Percentiles rank a stretch among this genome's conserved stretches.
phyloP scores from a whole-genome alignment of 2,113 vertebrate genomes.

The Argyrosomus japonicus region DNA sequence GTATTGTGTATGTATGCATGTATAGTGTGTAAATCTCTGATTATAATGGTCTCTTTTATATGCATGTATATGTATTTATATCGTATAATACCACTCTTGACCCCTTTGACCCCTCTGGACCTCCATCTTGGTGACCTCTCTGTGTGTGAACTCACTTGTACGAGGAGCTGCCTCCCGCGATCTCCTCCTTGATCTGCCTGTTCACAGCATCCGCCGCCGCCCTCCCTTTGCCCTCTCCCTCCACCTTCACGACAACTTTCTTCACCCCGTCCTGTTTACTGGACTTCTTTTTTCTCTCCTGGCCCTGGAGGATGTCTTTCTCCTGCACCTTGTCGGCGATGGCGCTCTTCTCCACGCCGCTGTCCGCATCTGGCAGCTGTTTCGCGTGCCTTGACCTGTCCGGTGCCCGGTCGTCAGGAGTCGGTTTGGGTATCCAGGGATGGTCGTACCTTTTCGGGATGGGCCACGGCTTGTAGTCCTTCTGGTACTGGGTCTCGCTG shows the following conservation, averaged over 20 bases:
- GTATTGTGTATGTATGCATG: background rate
- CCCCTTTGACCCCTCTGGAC: background rate
- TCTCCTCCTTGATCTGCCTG: conserved; percentile 92
- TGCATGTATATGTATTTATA: background rate
- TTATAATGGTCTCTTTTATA: background rate
- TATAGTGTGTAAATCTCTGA: background rate
- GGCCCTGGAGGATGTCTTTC: conserved; percentile 77
- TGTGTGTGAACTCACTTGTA: conserved; percentile 87
- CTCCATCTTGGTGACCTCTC: too few species aligned
- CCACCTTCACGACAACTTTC: conserved; percentile 68
- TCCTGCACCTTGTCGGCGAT: conserved; percentile 84
- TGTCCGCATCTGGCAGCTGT: conserved; percentile 70
- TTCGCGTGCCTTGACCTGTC: conserved; percentile 64
- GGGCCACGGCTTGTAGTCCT: conserved; percentile 97
- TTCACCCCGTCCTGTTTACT: conserved; percentile 65
- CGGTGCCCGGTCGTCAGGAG: conserved; percentile 63
- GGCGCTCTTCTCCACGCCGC: conserved; percentile 84
- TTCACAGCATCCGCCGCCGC: conserved; percentile 91
- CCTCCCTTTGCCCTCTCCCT: conserved; percentile 82
- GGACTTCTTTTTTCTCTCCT: conserved; percentile 72
- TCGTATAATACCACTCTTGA: background rate
- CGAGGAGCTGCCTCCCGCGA: conserved; percentile 85
- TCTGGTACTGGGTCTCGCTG: conserved; percentile 97
- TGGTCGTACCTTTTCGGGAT: conserved; percentile 92
- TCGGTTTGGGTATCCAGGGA: conserved; percentile 94